Percentiles rank a stretch among this genome's conserved stretches.
phyloP scores from a whole-genome alignment of 30 jellyfish, hydroid and myxozoan species.

The Aurelia coerulea region DNA sequence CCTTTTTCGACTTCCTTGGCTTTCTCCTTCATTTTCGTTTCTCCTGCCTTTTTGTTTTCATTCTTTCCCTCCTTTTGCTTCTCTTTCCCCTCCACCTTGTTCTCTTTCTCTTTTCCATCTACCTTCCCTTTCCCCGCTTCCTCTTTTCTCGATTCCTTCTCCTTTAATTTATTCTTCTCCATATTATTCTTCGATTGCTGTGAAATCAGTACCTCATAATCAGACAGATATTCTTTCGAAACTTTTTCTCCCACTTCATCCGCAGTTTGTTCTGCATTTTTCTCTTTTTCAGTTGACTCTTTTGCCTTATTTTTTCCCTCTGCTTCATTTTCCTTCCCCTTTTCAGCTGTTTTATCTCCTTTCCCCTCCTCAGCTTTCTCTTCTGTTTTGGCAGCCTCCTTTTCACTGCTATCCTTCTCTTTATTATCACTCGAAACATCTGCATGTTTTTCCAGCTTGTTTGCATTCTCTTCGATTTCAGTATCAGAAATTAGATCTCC shows the following conservation, averaged over 20 bases:
- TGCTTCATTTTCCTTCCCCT: neutral
- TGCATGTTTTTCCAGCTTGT: slow-evolving; percentile 2
- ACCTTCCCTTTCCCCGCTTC: neutral
- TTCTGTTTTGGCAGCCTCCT: neutral
- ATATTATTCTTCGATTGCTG: neutral
- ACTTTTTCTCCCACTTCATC: slow-evolving; percentile 5
- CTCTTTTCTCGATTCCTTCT: neutral
- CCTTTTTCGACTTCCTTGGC: neutral
- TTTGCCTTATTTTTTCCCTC: slow-evolving; percentile 7
- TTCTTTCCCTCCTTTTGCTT: too few species aligned
- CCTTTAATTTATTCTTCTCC: neutral
- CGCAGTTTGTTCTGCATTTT: neutral
- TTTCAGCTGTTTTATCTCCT: neutral
- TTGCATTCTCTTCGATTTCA: slow-evolving; percentile 1
- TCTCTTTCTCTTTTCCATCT: neutral
- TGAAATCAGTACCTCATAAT: slow-evolving; percentile 6
- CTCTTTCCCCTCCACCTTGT: neutral
- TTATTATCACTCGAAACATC: too few species aligned
- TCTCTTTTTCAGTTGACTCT: neutral
- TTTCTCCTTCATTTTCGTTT: neutral
- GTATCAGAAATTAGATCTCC: too few species aligned
- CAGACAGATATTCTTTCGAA: slow-evolving; percentile 5
- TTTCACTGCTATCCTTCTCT: too few species aligned
- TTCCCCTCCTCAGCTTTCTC: slow-evolving; percentile 1
- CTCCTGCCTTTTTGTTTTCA: neutral